Conservation (phyloP, 2,797 vertebrate genomes). For the Florisuga fusca region DNA sequence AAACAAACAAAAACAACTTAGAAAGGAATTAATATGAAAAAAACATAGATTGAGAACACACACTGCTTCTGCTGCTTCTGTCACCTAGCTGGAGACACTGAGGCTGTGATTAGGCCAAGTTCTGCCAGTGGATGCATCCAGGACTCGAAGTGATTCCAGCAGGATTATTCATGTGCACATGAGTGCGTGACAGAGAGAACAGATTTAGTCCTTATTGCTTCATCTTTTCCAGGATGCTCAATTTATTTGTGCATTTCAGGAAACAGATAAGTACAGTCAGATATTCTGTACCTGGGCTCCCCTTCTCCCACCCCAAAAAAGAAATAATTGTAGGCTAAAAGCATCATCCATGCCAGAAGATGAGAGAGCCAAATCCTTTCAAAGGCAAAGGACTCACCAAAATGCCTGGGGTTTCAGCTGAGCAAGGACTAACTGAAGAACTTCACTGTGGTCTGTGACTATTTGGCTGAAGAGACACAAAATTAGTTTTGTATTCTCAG, state of each 20-base stretch:
- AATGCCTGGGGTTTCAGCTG: neutral
- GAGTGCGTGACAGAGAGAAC: neutral
- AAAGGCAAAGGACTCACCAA: neutral
- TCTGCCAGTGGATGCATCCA: neutral
- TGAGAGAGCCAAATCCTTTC: slow-evolving; percentile 33
- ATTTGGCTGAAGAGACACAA: slow-evolving; percentile 31
- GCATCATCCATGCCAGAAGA: slow-evolving; percentile 42
- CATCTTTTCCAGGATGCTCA: slow-evolving; percentile 60
- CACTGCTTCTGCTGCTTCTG: neutral
- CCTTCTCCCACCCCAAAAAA: neutral
- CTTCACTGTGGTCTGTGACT: slow-evolving; percentile 8
- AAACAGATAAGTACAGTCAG: slow-evolving; percentile 40
- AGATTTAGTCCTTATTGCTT: neutral
- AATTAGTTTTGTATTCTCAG: slow-evolving; percentile 64
- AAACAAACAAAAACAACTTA: neutral
- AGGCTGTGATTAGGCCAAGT: neutral
- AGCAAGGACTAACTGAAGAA: neutral
- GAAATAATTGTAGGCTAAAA: slow-evolving; percentile 25
- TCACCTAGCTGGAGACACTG: neutral
- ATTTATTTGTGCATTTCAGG: slow-evolving; percentile 68
- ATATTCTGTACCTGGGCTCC: slow-evolving; percentile 36
- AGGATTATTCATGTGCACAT: neutral
- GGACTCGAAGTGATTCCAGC: neutral
- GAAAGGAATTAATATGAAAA: neutral
- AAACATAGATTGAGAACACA: neutral